Base-by-base conservation (phyloP, 1,140 invertebrate genomes). In the Rhagoletis pomonella region DNA sequence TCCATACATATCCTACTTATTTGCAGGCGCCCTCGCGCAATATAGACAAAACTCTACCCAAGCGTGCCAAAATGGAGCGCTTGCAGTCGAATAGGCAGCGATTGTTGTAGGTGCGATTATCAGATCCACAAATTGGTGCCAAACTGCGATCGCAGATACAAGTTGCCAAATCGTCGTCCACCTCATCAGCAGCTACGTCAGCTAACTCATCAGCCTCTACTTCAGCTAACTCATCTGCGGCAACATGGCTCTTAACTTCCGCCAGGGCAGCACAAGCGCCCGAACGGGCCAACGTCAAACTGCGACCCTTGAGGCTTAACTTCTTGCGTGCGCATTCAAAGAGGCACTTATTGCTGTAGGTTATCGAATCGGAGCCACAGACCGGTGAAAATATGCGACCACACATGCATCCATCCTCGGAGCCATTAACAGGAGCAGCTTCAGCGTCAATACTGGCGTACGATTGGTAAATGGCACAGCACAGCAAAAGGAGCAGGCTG, bases 71-170 rank as follows among this genome's bases (percentile, higher is more conserved):
- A 17, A 73, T 87, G 29, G 89, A 81, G 58, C 84, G 87, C 69
- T 59, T 69, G 60, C 91, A 92, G 0, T 69, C 7, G 50, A 92
- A 85, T 19, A 89, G 87, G 77, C 91, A 92, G 29, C 44, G n/a
- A 87, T 90, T 92, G 55, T 77, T n/a, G 60, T 92, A 92, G 39
- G 89, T 91, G 0, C 10, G 9, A 42, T 42, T 67, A 73, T 92
- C 90, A 12, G 89, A 89, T 55, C 90, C 91, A 55, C 91, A 92
- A 19, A 92, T 89, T 2, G 87, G 89, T 1, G 88, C 77, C 19
- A 89, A 89, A 85, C 89, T 89, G 9, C 90, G 88, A 3, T 90
- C 84, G 77, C 91, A 92, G 9, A 88, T 77, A 58, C 91, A 92
- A 12, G 86, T 44, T 4, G 86, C 62, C 58, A 59, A 44, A 2